Evolutionary conservation across 1,140 invertebrate species (phyloP).

Genomic region (Cydia strobilella): DNA sequence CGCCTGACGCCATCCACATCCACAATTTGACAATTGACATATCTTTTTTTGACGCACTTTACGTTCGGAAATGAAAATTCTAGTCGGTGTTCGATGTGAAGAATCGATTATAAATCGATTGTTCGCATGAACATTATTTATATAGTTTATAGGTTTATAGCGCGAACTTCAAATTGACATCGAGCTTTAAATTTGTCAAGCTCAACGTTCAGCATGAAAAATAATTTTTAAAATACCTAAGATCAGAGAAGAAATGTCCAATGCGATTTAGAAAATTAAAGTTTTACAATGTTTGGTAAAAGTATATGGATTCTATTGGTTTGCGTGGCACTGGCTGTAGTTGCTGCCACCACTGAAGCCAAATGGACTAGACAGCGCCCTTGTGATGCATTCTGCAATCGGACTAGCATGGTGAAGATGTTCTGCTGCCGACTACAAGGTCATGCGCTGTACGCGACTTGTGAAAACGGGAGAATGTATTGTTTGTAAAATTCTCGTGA

Average conservation of each 20-base stretch:
- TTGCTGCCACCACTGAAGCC: neutral
- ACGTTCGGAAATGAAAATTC: neutral
- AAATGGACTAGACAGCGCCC: conserved; percentile 1
- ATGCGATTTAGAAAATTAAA: neutral
- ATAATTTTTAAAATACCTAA: too few species aligned
- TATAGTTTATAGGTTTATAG: neutral
- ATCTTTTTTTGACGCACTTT: neutral
- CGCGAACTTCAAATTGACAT: conserved; percentile 10
- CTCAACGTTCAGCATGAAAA: neutral
- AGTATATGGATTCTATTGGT: neutral
- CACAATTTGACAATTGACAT: conserved; percentile 2
- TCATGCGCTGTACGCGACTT: neutral
- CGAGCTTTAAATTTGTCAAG: neutral
- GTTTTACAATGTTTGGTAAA: neutral
- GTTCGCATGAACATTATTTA: neutral
- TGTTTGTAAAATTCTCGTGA: neutral
- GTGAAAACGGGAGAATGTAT: neutral
- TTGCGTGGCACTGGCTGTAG: neutral
- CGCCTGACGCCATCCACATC: neutral
- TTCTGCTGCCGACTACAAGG: conserved; percentile 14
- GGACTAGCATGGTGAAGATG: neutral
- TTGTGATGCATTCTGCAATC: conserved; percentile 7
- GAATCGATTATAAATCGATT: neutral
- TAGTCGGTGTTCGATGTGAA: neutral
- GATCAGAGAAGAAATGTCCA: too few species aligned